These are phyloP conservation scores for Poicephalus gulielmi DNA, from an alignment of 2,113 vertebrate species.

Conservation along the genomic window DNA sequence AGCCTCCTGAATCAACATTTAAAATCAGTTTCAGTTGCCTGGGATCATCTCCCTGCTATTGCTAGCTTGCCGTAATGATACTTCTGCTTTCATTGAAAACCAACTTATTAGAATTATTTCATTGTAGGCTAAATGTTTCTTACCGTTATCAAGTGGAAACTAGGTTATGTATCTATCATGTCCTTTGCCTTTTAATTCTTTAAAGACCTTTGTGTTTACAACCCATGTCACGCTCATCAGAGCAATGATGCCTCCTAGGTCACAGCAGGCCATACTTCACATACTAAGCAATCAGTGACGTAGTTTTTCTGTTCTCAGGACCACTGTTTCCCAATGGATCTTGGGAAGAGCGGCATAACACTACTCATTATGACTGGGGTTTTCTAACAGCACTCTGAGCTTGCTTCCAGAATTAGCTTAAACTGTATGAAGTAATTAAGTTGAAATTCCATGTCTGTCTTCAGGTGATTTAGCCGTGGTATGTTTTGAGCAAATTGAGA, in stretches of 20 bases:
- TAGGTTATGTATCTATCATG: background rate
- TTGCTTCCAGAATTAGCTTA: background rate
- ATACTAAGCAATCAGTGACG: background rate
- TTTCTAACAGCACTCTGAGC: background rate
- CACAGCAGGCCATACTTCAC: background rate
- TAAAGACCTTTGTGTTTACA: background rate
- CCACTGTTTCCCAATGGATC: background rate
- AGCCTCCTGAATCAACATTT: background rate
- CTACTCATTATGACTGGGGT: no score
- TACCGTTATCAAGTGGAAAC: background rate
- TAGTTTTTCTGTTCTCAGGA: background rate
- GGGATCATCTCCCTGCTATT: background rate
- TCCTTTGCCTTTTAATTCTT: background rate
- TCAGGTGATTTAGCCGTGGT: background rate
- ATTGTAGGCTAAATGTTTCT: background rate
- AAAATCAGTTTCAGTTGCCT: background rate
- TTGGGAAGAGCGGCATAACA: background rate
- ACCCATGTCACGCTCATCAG: background rate
- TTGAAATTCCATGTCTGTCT: background rate
- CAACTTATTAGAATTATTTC: background rate
- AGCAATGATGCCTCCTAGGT: background rate
- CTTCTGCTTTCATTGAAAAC: background rate
- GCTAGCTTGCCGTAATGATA: background rate
- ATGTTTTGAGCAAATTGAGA: background rate
- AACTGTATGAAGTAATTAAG: background rate